Evolutionary conservation across 2,113 vertebrate species (phyloP).

Genomic region (Sinocyclocheilus rhinocerous): DNA sequence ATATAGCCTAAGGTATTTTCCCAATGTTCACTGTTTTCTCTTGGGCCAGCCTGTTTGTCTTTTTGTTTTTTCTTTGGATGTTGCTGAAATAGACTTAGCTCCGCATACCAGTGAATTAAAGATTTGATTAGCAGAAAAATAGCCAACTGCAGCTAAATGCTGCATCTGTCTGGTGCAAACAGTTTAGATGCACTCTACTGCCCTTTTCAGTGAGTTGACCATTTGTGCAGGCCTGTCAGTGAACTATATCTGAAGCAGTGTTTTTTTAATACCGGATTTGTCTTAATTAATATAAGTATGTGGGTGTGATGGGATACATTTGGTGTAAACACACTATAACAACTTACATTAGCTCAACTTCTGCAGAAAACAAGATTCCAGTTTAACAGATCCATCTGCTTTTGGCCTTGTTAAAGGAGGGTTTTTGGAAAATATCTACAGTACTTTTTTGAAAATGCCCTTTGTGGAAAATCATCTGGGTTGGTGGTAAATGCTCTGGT

Average conservation of each 20-base stretch:
- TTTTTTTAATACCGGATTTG: background rate
- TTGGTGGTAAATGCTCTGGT: background rate
- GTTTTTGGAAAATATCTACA: background rate
- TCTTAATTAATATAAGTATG: background rate
- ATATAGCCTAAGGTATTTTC: constrained; percentile 28
- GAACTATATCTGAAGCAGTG: background rate
- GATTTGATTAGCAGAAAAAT: constrained; percentile 47
- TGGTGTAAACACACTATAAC: background rate
- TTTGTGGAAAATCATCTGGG: background rate
- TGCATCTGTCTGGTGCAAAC: background rate
- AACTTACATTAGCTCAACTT: background rate
- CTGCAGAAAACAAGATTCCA: background rate
- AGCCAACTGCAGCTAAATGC: constrained; percentile 5
- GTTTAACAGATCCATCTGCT: background rate
- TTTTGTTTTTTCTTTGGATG: background rate
- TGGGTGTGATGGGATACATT: background rate
- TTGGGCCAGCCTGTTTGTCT: background rate
- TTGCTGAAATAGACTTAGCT: constrained; percentile 30
- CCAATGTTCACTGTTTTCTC: constrained; percentile 6
- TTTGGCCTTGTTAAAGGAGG: background rate
- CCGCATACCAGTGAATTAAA: constrained; percentile 25
- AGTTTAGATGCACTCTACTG: background rate
- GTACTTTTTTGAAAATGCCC: background rate
- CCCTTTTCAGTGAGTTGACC: background rate
- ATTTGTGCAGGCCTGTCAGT: background rate